phyloP scores from a whole-genome alignment of 2,113 vertebrate genomes.

The Phylloscopus trochiloides region DNA sequence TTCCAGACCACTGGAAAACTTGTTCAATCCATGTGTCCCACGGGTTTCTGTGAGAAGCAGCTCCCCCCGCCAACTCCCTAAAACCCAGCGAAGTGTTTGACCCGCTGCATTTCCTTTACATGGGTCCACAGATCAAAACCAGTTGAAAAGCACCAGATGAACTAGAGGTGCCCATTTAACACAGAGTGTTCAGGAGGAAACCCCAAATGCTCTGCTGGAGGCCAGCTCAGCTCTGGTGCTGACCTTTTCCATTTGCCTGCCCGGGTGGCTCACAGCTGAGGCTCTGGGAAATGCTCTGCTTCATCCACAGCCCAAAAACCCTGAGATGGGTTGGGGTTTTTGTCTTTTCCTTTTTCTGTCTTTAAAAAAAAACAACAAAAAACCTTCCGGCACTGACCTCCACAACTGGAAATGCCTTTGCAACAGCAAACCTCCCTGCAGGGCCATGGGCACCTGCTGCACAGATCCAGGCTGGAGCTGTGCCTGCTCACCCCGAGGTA shows the following conservation, averaged over 20 bases:
- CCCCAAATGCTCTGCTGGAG: not conserved
- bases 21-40: not conserved
- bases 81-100: not conserved
- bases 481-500: not conserved
- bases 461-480: not conserved
- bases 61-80: fast-evolving
- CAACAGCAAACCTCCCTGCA: not conserved
- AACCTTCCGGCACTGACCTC: not conserved
- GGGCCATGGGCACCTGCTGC: not conserved
- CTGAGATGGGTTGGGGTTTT: not conserved
- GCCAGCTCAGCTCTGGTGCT: not conserved
- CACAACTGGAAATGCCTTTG: not conserved
- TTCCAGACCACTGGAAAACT: not conserved
- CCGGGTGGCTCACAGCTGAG: fast-evolving
- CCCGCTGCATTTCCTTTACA: not conserved
- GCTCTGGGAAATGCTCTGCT: not conserved
- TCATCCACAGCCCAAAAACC: not conserved
- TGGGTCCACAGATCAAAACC: not conserved
- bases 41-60: not conserved
- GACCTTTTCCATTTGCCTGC: not conserved
- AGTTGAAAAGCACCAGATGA: not conserved
- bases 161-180: not conserved
- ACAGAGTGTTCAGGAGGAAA: not conserved
- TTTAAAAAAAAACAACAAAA: not conserved
- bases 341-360: fast-evolving